These are phyloP conservation scores for Passer montanus DNA, from an alignment of 2,113 vertebrate genomes.

Conservation along the genomic window DNA sequence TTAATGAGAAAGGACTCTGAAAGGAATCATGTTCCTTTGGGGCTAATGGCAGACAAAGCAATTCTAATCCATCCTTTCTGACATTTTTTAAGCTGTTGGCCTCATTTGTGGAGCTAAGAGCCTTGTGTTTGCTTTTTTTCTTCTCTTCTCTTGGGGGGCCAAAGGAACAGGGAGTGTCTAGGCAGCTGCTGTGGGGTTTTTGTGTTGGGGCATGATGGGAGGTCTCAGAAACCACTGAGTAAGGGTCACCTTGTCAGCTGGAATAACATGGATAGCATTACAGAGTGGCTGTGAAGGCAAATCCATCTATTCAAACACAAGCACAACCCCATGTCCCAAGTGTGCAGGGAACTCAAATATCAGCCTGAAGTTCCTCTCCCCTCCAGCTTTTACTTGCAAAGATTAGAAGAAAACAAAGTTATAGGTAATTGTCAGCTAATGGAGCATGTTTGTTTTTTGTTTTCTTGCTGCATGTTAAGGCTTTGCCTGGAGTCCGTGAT, in stretches of 20 bases:
- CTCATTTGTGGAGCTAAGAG: neutral
- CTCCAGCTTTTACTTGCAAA: neutral
- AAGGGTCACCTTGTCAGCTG: slow-evolving; percentile 47
- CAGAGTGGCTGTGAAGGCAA: neutral
- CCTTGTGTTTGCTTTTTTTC: neutral
- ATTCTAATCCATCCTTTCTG: neutral
- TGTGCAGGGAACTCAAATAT: neutral
- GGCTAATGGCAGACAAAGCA: neutral
- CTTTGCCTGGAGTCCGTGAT: neutral
- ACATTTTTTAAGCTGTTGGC: neutral
- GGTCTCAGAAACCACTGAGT: slow-evolving; percentile 19
- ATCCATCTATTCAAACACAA: neutral
- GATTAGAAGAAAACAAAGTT: neutral
- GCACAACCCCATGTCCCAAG: neutral
- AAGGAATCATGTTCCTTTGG: neutral
- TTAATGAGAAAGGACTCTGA: neutral
- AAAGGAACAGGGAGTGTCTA: neutral
- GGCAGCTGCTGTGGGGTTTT: neutral
- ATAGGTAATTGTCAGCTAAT: neutral
- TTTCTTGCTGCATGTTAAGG: neutral
- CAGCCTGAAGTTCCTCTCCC: neutral
- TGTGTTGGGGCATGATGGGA: slow-evolving; percentile 2
- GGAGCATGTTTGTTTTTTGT: neutral
- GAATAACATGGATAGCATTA: slow-evolving; percentile 59
- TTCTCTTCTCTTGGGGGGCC: neutral